Conservation (phyloP, 2,888 invertebrate genomes). For the Chrysotoxum bicinctum region DNA sequence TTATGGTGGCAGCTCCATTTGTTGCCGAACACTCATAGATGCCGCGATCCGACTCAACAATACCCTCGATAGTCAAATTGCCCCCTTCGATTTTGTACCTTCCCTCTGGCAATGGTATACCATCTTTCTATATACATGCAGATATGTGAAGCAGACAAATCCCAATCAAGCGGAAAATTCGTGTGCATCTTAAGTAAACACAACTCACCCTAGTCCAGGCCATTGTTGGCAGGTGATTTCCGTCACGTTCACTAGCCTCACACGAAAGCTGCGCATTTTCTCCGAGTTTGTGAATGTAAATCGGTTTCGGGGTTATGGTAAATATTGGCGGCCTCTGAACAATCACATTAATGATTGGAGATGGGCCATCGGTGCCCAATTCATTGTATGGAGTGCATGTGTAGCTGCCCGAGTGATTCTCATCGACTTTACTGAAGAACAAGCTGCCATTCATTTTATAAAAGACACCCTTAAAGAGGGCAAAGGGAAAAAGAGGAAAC, state of each 20-base stretch:
- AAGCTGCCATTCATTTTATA: slow-evolving; percentile 92
- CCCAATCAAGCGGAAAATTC: slow-evolving; percentile 57
- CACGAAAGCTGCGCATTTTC: slow-evolving; percentile 92
- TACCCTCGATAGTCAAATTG: slow-evolving; percentile 91
- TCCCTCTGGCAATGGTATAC: slow-evolving; percentile 86
- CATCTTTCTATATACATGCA: slow-evolving; percentile 88
- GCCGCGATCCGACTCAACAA: slow-evolving; percentile 93
- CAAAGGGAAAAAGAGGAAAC: no score
- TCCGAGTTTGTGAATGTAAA: slow-evolving; percentile 92
- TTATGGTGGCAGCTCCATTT: slow-evolving; percentile 94
- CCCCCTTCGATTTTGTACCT: slow-evolving; percentile 87
- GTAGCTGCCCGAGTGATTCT: slow-evolving; percentile 93
- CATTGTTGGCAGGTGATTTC: slow-evolving; percentile 85
- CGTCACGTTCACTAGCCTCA: slow-evolving; percentile 88
- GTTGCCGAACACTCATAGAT: slow-evolving; percentile 91
- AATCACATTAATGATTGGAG: slow-evolving; percentile 91
- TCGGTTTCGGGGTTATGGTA: slow-evolving; percentile 89
- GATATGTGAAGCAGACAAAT: slow-evolving; percentile 57
- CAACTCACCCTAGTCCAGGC: slow-evolving; percentile 86
- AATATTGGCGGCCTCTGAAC: slow-evolving; percentile 94
- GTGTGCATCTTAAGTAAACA: slow-evolving; percentile 51
- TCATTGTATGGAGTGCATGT: slow-evolving; percentile 96
- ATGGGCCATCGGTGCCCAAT: slow-evolving; percentile 92
- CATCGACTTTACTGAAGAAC: slow-evolving; percentile 91
- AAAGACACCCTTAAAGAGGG: slow-evolving; percentile 85